A percentile compares a stretch with the other conserved stretches of the same genome.
phyloP scores from a whole-genome alignment of 2,888 invertebrate genomes.

The Tuberolachnus salignus region DNA sequence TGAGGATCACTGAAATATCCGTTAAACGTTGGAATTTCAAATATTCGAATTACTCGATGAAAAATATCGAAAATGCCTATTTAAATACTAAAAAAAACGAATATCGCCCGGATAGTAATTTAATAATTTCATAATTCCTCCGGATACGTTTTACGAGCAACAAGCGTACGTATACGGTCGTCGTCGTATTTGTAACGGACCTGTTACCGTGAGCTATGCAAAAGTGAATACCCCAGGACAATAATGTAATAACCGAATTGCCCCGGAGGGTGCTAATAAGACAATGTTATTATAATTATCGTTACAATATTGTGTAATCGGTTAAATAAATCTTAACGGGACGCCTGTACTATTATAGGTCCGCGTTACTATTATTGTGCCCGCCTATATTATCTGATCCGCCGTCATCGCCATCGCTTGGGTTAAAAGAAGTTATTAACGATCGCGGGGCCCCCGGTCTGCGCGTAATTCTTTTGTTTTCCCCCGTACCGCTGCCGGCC shows the following conservation, averaged over 20 bases:
- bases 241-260: background rate
- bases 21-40: too few species aligned
- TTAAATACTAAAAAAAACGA: too few species aligned
- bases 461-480: constrained; percentile 39
- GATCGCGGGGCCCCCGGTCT: constrained; percentile 1
- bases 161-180: too few species aligned
- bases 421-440: constrained; percentile 53
- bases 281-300: constrained; percentile 27
- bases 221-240: background rate
- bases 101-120: too few species aligned
- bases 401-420: background rate
- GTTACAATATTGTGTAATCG: background rate
- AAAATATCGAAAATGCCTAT: too few species aligned
- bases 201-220: background rate
- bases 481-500: too few species aligned
- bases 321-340: constrained; percentile 27
- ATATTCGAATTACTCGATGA: too few species aligned
- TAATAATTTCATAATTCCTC: too few species aligned
- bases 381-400: constrained; percentile 32
- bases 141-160: too few species aligned
- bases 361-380: too few species aligned
- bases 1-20: too few species aligned
- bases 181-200: background rate
- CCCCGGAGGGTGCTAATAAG: constrained; percentile 28
- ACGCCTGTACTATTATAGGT: too few species aligned